Percentiles rank a stretch among this genome's conserved stretches.
phyloP scores from a whole-genome alignment of 2,113 vertebrate genomes.

The Syrmaticus mikado region DNA sequence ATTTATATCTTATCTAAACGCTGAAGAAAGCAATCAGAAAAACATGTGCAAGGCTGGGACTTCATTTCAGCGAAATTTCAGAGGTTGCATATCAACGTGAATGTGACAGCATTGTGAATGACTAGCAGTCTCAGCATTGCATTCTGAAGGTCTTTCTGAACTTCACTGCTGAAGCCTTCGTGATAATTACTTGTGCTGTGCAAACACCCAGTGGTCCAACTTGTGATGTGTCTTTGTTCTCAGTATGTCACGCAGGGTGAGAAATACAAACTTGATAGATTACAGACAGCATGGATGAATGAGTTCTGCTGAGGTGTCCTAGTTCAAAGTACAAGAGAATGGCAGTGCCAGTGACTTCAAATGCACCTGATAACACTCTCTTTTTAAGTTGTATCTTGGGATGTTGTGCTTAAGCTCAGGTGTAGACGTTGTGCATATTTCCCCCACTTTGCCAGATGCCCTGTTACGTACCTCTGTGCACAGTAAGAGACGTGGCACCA shows the following conservation, averaged over 20 bases:
- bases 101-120: not conserved
- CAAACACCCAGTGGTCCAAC: not conserved
- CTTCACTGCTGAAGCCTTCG: not conserved
- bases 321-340: not conserved
- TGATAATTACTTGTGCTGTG: not conserved
- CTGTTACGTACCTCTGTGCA: not conserved
- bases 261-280: not conserved
- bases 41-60: not conserved
- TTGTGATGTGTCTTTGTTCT: not conserved
- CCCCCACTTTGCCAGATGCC: accelerated
- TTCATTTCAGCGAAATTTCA: not conserved
- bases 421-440: accelerated
- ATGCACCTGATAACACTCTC: not conserved
- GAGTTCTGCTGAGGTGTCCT: not conserved
- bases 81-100: not conserved
- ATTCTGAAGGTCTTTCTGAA: not conserved
- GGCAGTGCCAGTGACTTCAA: not conserved
- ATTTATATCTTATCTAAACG: not conserved
- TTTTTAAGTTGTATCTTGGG: not conserved
- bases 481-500: not conserved
- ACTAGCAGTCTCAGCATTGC: not conserved
- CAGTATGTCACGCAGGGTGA: not conserved
- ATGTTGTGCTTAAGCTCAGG: not conserved
- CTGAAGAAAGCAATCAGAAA: conserved; percentile 5
- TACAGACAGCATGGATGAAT: not conserved